Conservation (phyloP, 1,140 invertebrate genomes). For the Drosophila subobscura region DNA sequence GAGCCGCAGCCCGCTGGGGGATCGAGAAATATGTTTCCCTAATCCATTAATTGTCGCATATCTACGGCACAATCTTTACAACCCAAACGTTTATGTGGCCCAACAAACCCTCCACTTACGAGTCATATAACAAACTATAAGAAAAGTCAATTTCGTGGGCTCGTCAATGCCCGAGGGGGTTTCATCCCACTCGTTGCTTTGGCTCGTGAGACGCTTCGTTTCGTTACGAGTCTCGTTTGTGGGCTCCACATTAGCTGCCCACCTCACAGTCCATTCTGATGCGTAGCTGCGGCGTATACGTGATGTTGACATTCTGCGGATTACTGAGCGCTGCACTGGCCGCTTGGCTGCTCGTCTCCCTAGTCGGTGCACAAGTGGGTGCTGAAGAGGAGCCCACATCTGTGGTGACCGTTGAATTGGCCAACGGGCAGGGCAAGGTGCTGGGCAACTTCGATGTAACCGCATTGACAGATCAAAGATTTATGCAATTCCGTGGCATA, state of each 20-base stretch:
- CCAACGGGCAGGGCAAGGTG: constrained; percentile 84
- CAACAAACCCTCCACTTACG: too few species aligned
- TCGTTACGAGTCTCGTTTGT: background rate
- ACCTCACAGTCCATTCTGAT: constrained; percentile 44
- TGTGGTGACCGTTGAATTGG: constrained; percentile 41
- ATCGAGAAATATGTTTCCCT: too few species aligned
- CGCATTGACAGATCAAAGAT: constrained; percentile 65
- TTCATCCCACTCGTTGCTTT: too few species aligned
- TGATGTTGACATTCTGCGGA: constrained; percentile 59
- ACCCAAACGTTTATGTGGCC: too few species aligned
- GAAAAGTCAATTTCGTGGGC: too few species aligned
- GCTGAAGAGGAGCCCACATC: constrained; percentile 12
- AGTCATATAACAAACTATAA: too few species aligned
- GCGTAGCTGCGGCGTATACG: constrained; percentile 62
- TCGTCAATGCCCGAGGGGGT: too few species aligned
- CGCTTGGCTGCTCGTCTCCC: constrained; percentile 40
- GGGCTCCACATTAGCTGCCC: background rate
- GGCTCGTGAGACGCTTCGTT: too few species aligned
- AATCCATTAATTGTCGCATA: too few species aligned
- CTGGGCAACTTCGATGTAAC: constrained; percentile 76
- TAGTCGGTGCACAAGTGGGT: constrained; percentile 6
- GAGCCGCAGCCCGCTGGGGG: too few species aligned
- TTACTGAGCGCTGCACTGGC: constrained; percentile 34
- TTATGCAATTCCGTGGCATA: constrained; percentile 79
- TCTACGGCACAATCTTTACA: too few species aligned